Base-by-base conservation (phyloP, 2,888 invertebrate species). In the Diarsia dahlii region DNA sequence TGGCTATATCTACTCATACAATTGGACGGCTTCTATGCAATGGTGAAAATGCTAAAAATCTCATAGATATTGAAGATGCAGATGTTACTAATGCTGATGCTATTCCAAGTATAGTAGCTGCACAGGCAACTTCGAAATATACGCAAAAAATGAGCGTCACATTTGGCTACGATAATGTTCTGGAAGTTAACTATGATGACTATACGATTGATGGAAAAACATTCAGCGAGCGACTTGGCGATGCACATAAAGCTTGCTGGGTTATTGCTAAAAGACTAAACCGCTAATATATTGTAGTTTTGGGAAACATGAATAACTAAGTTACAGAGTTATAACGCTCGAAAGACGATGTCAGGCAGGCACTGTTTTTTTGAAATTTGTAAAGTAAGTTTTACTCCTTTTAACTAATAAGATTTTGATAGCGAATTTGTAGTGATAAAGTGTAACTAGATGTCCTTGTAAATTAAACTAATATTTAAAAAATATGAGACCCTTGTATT, bases 1-100 rank as follows among this genome's bases (percentile, higher is more conserved):
- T 77, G 54, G 0, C 0, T 52, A 9, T 4, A n/a, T 64, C 56
- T 12, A 23, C 69, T 10, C 23, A 34, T 20, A 34, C 69, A 63
- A 15, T 77, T 34, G 68, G 50, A 23, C 28, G 46, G 9, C 20
- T 58, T 39, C 34, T 77, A 8, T 69, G 28, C n/a, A 58, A 46
- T 20, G 68, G 77, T 5, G n/a, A 52, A 64, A 34, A 69, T 23
- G 64, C 75, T 15, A 77, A 77, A 77, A 69, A 58, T 46, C 45
- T n/a, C 15, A 20, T 63, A 54, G 52, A 66, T 10, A 60, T n/a
- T 20, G 54, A 64, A n/a, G 20, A 56, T 34, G 23, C 18, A 46
- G 58, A 60, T 9, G 46, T 77, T 2, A 69, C 76, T 20, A 76
- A 69, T 52, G 34, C 50, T 63, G 54, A 64, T 28, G 54, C 63